These are phyloP conservation scores for Theretra japonica DNA, from an alignment of 2,888 invertebrate genomes.

Conservation along the genomic window DNA sequence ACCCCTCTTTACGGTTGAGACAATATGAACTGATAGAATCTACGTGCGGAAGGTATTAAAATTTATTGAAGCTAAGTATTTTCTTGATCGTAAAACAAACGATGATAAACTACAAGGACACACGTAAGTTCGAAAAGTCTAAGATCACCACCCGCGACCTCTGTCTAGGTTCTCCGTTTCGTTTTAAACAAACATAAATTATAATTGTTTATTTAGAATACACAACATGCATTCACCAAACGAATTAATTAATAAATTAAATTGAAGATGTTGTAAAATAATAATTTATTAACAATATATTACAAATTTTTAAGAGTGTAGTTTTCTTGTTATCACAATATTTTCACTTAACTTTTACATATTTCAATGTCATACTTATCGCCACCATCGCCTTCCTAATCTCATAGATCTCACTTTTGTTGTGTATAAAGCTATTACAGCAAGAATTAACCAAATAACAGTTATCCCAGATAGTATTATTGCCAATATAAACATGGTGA, in stretches of 20 bases:
- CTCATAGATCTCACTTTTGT: slow-evolving; percentile 63
- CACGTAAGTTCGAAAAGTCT: too few species aligned
- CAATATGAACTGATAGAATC: too few species aligned
- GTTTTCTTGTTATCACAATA: slow-evolving; percentile 40
- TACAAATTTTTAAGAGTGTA: slow-evolving; percentile 35
- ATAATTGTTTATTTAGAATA: neutral
- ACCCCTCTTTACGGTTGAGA: too few species aligned
- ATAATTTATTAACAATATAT: slow-evolving; percentile 38
- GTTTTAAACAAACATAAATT: neutral
- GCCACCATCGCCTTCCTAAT: slow-evolving; percentile 50
- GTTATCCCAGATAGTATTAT: slow-evolving; percentile 60
- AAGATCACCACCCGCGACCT: too few species aligned
- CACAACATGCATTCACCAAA: neutral
- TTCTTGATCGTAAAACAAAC: too few species aligned
- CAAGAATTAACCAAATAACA: slow-evolving; percentile 66
- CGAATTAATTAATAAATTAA: slow-evolving; percentile 30
- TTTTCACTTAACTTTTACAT: slow-evolving; percentile 29
- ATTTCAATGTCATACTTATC: slow-evolving; percentile 35
- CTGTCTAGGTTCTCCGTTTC: too few species aligned
- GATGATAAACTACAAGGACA: too few species aligned
- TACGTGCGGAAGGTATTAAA: too few species aligned
- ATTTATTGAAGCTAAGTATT: too few species aligned
- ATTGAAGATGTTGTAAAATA: slow-evolving; percentile 37
- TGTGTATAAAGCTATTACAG: slow-evolving; percentile 59
- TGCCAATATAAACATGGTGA: slow-evolving; percentile 66